A percentile compares a stretch with the other conserved stretches of the same genome.
These are phyloP conservation scores for Varanus komodoensis DNA, from an alignment of 2,113 vertebrate species.

Conservation along the genomic window DNA sequence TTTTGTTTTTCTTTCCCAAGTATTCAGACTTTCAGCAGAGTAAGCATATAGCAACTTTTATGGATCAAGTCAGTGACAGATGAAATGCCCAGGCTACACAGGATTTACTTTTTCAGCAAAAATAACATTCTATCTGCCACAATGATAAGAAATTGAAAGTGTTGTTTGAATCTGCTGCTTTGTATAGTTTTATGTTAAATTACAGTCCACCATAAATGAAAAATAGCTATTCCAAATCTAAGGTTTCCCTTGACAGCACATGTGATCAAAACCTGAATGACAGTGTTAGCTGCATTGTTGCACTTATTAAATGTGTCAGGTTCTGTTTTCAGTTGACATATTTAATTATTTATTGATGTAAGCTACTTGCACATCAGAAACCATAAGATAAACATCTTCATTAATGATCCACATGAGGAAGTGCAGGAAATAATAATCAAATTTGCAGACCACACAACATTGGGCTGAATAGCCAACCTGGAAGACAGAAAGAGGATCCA, in stretches of 20 bases:
- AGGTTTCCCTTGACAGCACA: slow-evolving; percentile 29
- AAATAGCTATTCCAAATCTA: slow-evolving; percentile 40
- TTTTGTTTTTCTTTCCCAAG: slow-evolving; percentile 40
- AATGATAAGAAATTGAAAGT: slow-evolving; percentile 53
- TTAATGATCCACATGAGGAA: no score
- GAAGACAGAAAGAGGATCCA: no score
- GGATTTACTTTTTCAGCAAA: slow-evolving; percentile 65
- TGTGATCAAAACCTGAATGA: slow-evolving; percentile 20
- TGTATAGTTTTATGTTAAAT: slow-evolving; percentile 60
- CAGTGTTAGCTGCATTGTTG: neutral
- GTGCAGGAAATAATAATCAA: no score
- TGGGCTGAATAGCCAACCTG: no score
- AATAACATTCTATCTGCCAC: slow-evolving; percentile 49
- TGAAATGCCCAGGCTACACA: slow-evolving; percentile 45
- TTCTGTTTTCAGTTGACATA: neutral
- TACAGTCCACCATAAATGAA: slow-evolving; percentile 45
- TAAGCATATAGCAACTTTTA: slow-evolving; percentile 53
- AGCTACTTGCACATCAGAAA: no score
- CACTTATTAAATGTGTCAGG: neutral
- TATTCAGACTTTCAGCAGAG: slow-evolving; percentile 35
- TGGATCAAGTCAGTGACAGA: slow-evolving; percentile 52
- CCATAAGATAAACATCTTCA: no score
- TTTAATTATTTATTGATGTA: no score
- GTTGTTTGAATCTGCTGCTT: slow-evolving; percentile 56
- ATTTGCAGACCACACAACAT: no score